Conservation (phyloP, 2,113 vertebrate species). For the Pantherophis guttatus region DNA sequence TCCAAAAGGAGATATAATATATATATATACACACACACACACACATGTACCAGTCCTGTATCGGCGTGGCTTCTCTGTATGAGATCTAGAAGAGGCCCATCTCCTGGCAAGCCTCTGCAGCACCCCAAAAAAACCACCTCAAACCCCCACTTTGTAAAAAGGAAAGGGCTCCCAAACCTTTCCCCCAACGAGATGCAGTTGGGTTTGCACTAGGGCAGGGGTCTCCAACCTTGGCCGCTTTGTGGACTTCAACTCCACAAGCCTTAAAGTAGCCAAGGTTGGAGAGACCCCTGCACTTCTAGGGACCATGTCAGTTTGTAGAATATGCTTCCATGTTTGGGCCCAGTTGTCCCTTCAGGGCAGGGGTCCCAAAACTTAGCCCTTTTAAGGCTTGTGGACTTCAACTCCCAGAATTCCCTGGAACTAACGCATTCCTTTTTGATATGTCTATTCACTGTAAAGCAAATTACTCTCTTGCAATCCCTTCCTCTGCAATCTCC, state of each 20-base stretch:
- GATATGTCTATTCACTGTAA: no score
- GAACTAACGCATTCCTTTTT: no score
- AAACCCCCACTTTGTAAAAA: not conserved
- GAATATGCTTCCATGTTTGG: not conserved
- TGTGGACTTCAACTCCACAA: no score
- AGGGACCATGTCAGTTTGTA: not conserved
- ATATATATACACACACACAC: no score
- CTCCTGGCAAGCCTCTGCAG: not conserved
- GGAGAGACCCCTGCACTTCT: not conserved
- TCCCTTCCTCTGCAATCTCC: no score
- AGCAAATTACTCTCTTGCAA: no score
- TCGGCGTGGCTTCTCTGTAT: not conserved
- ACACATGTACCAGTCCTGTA: not conserved
- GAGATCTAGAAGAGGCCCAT: not conserved
- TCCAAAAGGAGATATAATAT: not conserved
- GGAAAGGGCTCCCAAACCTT: not conserved
- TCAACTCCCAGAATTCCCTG: no score
- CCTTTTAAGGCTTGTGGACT: no score
- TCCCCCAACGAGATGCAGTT: not conserved
- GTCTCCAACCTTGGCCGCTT: no score
- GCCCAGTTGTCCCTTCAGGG: not conserved
- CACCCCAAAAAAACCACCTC: not conserved
- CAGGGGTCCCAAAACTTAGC: no score
- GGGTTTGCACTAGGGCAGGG: not conserved
- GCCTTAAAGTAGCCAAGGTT: no score